These are phyloP conservation scores for Lithophane leautieri DNA, from an alignment of 2,888 invertebrate genomes.

Conservation along the genomic window DNA sequence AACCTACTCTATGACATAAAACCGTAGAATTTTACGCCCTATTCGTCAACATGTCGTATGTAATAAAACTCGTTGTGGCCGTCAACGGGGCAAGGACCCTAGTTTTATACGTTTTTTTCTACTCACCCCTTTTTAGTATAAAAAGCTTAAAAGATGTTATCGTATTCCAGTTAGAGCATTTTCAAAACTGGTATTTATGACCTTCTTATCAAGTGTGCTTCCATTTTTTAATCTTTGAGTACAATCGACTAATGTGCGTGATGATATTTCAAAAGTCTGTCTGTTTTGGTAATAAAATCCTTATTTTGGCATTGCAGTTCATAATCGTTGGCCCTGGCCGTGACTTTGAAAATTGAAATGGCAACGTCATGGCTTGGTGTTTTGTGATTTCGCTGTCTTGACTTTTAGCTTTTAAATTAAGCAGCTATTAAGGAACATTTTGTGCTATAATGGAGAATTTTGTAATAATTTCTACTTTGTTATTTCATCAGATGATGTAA, in stretches of 20 bases:
- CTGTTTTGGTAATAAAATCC: slow-evolving; percentile 49
- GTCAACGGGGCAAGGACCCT: slow-evolving; percentile 83
- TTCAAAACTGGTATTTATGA: slow-evolving; percentile 81
- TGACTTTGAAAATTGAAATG: slow-evolving; percentile 57
- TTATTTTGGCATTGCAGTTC: slow-evolving; percentile 35
- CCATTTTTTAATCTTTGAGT: slow-evolving; percentile 67
- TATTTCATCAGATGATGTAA: neutral
- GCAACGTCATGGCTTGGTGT: slow-evolving; percentile 40
- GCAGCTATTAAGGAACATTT: neutral
- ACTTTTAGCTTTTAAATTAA: slow-evolving; percentile 25
- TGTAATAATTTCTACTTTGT: neutral
- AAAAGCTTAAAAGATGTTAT: slow-evolving; percentile 80
- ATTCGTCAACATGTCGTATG: slow-evolving; percentile 85
- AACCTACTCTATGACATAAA: slow-evolving; percentile 73
- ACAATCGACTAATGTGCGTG: slow-evolving; percentile 69
- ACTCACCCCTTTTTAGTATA: slow-evolving; percentile 80
- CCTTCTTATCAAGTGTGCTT: slow-evolving; percentile 76
- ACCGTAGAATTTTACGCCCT: slow-evolving; percentile 76
- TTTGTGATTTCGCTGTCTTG: slow-evolving; percentile 1
- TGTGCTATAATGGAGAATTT: neutral
- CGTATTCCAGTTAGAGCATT: slow-evolving; percentile 79
- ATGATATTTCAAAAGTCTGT: slow-evolving; percentile 64
- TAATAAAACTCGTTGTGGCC: slow-evolving; percentile 84
- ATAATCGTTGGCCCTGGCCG: slow-evolving; percentile 36
- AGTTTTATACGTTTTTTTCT: slow-evolving; percentile 77